phyloP scores from a whole-genome alignment of 1,140 invertebrate species.

The Trichonephila clavipes region DNA sequence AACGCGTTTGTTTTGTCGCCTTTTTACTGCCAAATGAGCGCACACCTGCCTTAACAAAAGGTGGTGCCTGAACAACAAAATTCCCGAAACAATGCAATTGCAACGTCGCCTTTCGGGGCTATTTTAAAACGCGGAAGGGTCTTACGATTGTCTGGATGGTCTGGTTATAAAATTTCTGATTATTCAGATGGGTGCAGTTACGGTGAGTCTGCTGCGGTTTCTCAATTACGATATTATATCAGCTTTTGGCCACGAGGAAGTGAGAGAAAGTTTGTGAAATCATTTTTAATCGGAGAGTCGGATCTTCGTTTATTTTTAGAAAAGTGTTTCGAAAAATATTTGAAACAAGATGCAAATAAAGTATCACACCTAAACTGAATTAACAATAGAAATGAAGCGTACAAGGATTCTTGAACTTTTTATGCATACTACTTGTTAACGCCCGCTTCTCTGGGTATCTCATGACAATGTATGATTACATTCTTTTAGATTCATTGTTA shows the following conservation, averaged over 20 bases:
- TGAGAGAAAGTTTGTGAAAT: background rate
- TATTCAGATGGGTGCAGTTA: background rate
- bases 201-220: background rate
- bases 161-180: slow-evolving; percentile 27
- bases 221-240: slow-evolving; percentile 18
- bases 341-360: background rate
- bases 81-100: background rate
- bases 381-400: no score
- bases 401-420: no score
- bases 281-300: background rate
- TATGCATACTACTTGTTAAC: no score
- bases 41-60: background rate
- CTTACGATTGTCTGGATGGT: background rate
- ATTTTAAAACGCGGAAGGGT: slow-evolving; percentile 4
- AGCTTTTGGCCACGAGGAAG: slow-evolving; percentile 1
- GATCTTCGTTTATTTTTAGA: background rate
- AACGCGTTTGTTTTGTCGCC: background rate
- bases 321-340: background rate
- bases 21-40: background rate
- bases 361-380: no score
- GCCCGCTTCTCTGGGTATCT: no score
- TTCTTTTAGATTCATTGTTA: no score
- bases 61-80: background rate
- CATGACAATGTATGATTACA: no score
- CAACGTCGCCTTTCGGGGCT: background rate